These are phyloP conservation scores for Podarcis raffonei DNA, from an alignment of 2,113 vertebrate species.

Conservation along the genomic window DNA sequence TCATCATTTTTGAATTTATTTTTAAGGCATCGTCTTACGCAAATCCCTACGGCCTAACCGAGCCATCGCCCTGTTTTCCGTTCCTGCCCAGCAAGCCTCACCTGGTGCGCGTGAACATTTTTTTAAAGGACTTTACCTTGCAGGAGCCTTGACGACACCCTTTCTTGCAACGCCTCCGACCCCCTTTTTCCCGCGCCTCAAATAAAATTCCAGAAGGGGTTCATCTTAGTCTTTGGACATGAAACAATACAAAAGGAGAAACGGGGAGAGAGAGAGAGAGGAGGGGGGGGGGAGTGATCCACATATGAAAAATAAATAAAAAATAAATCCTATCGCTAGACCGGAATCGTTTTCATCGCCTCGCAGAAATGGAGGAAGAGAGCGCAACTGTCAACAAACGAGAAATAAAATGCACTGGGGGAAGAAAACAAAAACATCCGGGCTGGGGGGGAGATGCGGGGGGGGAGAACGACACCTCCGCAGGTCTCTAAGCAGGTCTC, in stretches of 20 bases:
- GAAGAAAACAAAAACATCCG: not conserved
- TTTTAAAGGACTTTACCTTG: conserved; percentile 75
- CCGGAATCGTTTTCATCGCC: conserved; percentile 71
- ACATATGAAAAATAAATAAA: not conserved
- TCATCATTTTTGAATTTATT: no score
- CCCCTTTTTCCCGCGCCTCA: conserved; percentile 68
- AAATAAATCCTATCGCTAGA: conserved; percentile 60
- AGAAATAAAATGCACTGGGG: not conserved
- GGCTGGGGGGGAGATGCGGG: not conserved
- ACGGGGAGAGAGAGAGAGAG: conserved; percentile 53
- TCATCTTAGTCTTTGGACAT: conserved; percentile 51
- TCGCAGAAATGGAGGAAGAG: conserved; percentile 52
- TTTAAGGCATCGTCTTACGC: not conserved
- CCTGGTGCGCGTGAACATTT: conserved; percentile 33
- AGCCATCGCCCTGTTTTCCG: not conserved
- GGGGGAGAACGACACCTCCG: not conserved
- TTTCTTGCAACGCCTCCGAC: conserved; percentile 62
- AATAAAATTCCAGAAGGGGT: conserved; percentile 65
- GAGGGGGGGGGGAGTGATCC: conserved; percentile 61
- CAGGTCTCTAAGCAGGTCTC: not conserved
- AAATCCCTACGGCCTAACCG: not conserved
- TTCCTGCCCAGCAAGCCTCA: conserved; percentile 29
- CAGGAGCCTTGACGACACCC: conserved; percentile 58
- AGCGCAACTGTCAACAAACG: not conserved
- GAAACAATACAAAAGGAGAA: conserved; percentile 28